A percentile compares a stretch with the other conserved stretches of the same genome.
Evolutionary conservation across 2,888 invertebrate genomes (phyloP).

Genomic region (Hanleya hanleyi): DNA sequence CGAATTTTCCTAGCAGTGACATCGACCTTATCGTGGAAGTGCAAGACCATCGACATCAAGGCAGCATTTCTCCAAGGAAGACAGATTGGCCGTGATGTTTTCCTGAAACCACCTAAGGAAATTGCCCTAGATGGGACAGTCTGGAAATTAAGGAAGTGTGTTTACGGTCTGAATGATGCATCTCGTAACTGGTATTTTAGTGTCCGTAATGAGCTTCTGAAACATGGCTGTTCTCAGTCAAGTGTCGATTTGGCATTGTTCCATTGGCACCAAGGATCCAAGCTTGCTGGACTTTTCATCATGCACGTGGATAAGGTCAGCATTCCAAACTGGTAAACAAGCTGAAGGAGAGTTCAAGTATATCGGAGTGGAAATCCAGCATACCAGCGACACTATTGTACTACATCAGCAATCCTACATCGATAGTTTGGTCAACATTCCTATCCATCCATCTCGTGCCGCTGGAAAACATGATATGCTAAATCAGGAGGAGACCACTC

Average conservation of each 20-base stretch:
- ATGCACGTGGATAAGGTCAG: conserved; percentile 36
- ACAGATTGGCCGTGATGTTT: conserved; percentile 10
- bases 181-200: conserved; percentile 26
- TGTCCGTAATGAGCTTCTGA: conserved; percentile 24
- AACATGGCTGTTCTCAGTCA: conserved; percentile 26
- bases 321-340: conserved; percentile 28
- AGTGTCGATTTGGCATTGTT: conserved; percentile 35
- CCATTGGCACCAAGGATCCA: conserved; percentile 19
- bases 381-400: conserved; percentile 15
- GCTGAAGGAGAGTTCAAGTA: conserved; percentile 28
- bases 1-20: conserved; percentile 12
- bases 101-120: conserved; percentile 15
- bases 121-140: background rate
- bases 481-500: background rate
- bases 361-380: conserved; percentile 28
- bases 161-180: conserved; percentile 25
- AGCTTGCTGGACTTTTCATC: conserved; percentile 26
- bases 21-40: background rate
- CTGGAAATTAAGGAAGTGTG: conserved; percentile 21
- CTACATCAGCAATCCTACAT: conserved; percentile 20
- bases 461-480: background rate
- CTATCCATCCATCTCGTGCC: background rate
- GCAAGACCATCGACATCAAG: conserved; percentile 21
- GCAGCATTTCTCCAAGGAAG: conserved; percentile 20
- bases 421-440: background rate